phyloP scores from a whole-genome alignment of 2,113 vertebrate genomes.

The Mixornis gularis region DNA sequence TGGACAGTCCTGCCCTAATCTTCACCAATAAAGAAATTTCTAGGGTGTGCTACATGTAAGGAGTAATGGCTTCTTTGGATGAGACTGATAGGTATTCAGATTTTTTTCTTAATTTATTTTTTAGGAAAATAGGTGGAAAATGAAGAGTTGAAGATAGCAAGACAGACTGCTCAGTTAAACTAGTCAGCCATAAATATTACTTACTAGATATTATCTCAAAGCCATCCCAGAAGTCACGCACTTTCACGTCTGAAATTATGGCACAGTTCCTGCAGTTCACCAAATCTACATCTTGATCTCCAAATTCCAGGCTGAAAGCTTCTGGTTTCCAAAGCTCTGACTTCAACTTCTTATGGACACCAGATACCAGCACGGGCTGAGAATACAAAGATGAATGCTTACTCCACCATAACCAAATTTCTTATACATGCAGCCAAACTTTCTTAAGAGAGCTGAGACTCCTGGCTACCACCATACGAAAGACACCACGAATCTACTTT shows the following conservation, averaged over 20 bases:
- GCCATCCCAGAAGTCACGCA: slow-evolving; percentile 98
- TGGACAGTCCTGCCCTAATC: not conserved
- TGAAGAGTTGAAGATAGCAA: not conserved
- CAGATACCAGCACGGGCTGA: slow-evolving; percentile 96
- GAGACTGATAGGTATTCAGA: not conserved
- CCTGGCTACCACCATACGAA: not conserved
- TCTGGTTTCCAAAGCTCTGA: slow-evolving; percentile 88
- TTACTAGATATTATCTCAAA: slow-evolving; percentile 94
- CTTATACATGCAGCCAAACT: slow-evolving; percentile 35
- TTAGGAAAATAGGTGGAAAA: not conserved
- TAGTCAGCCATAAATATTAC: slow-evolving; percentile 45
- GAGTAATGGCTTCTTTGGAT: not conserved
- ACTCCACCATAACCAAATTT: slow-evolving; percentile 49
- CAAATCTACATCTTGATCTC: slow-evolving; percentile 96
- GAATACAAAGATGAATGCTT: slow-evolving; percentile 64
- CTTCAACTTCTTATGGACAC: slow-evolving; percentile 93
- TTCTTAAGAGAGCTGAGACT: not conserved
- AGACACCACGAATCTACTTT: not conserved
- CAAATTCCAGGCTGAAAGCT: slow-evolving; percentile 96
- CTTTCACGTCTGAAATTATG: slow-evolving; percentile 97
- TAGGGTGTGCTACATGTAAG: not conserved
- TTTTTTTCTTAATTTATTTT: not conserved
- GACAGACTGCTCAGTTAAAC: slow-evolving; percentile 34
- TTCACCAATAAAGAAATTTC: not conserved
- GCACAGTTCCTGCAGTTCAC: slow-evolving; percentile 98